Conservation (phyloP, 2,797 vertebrate genomes). For the Thunnus albacares region DNA sequence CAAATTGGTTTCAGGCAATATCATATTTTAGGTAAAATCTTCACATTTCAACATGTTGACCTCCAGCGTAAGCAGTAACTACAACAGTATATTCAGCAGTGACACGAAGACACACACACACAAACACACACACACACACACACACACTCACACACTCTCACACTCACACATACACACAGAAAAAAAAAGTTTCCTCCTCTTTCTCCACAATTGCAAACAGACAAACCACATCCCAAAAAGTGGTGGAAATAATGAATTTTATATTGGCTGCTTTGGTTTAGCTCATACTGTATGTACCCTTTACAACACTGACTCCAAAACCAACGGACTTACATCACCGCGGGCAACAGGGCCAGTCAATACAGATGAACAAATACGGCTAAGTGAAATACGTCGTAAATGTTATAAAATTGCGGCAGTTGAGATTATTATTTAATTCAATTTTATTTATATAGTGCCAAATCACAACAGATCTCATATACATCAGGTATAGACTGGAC, state of each 20-base stretch:
- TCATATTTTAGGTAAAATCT: background rate
- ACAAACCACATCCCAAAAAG: constrained; percentile 23
- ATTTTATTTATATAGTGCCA: background rate
- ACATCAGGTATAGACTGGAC: too few relatives aligned
- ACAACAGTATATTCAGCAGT: background rate
- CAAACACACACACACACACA: background rate
- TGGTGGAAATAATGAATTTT: constrained; percentile 7
- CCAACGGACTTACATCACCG: background rate
- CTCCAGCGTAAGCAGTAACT: background rate
- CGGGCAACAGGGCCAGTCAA: background rate
- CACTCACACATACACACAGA: background rate
- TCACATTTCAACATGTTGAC: background rate
- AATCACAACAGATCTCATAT: too few relatives aligned
- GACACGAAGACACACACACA: background rate
- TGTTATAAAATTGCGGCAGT: background rate
- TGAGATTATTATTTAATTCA: background rate
- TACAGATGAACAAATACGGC: background rate
- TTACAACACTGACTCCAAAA: constrained; percentile 9
- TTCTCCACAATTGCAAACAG: constrained; percentile 24
- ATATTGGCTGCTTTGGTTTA: background rate
- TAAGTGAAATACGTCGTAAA: background rate
- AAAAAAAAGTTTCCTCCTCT: background rate
- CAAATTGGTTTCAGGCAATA: background rate
- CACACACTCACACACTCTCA: background rate
- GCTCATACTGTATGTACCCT: background rate